phyloP scores from a whole-genome alignment of 2,113 vertebrate species.

The Scortum barcoo region DNA sequence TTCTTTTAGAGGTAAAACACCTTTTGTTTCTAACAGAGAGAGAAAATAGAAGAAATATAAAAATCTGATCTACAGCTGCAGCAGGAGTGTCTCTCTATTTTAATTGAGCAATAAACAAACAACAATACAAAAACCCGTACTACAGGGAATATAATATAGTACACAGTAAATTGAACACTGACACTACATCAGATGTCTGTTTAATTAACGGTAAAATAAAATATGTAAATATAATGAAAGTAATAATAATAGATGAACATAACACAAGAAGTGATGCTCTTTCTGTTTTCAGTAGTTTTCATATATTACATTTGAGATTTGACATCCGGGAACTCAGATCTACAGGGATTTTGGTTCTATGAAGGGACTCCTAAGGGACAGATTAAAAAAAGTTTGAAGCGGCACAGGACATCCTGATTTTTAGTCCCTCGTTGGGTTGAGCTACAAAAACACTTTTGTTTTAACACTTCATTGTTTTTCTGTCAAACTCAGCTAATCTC shows the following conservation, averaged over 20 bases:
- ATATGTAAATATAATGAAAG: no score
- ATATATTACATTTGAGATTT: no score
- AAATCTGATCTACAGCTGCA: slow-evolving; percentile 19
- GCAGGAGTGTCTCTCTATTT: slow-evolving; percentile 16
- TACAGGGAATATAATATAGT: neutral
- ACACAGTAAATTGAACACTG: neutral
- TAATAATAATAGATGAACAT: neutral
- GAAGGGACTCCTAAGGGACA: neutral
- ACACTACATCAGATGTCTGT: neutral
- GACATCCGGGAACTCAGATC: no score
- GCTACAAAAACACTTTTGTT: neutral
- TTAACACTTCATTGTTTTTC: neutral
- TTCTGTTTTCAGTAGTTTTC: no score
- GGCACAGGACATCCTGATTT: neutral
- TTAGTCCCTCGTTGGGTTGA: neutral
- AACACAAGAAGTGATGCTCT: neutral
- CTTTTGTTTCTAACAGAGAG: slow-evolving; percentile 5
- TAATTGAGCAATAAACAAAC: slow-evolving; percentile 10
- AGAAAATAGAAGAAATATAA: neutral
- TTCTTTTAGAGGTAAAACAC: slow-evolving; percentile 24
- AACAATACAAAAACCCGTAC: neutral
- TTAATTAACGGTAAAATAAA: neutral
- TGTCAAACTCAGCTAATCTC: slow-evolving; percentile 86
- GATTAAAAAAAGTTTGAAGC: neutral
- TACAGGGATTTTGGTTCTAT: no score